These are phyloP conservation scores for Drosophila aldrichi DNA, from an alignment of 2,888 invertebrate genomes.

Conservation along the genomic window DNA sequence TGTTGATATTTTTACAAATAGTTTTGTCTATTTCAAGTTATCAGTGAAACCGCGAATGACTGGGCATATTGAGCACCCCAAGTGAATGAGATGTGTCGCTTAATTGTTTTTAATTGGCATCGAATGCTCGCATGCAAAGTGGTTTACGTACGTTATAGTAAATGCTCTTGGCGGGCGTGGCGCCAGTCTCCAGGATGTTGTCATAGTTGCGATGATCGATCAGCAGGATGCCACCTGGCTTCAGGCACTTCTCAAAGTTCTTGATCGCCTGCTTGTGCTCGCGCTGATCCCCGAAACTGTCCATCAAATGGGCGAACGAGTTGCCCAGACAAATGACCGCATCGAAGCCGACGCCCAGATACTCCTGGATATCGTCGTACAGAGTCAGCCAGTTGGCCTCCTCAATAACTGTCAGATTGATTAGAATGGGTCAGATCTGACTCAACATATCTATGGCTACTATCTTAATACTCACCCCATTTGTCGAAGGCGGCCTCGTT, in stretches of 20 bases:
- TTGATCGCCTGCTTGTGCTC: constrained; percentile 91
- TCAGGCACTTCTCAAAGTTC: constrained; percentile 93
- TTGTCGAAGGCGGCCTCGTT: constrained; percentile 92
- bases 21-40: constrained; percentile 37
- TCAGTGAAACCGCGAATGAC: constrained; percentile 53
- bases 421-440: neutral
- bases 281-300: constrained; percentile 91
- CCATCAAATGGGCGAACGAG: constrained; percentile 95
- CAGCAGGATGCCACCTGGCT: constrained; percentile 93
- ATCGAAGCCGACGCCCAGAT: constrained; percentile 90
- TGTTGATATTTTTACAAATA: constrained; percentile 4
- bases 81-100: constrained; percentile 39
- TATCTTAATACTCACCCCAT: constrained; percentile 89
- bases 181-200: constrained; percentile 90
- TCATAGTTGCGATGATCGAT: constrained; percentile 97
- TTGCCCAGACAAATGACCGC: constrained; percentile 96
- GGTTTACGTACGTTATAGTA: constrained; percentile 93
- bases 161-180: constrained; percentile 92
- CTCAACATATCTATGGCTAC: neutral
- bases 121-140: constrained; percentile 3
- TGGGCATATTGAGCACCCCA: constrained; percentile 7
- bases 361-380: constrained; percentile 89
- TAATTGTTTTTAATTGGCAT: constrained; percentile 63
- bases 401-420: constrained; percentile 90
- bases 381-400: constrained; percentile 96